These are phyloP conservation scores for Todiramphus chloris DNA, from an alignment of 2,113 vertebrate species.

Conservation along the genomic window DNA sequence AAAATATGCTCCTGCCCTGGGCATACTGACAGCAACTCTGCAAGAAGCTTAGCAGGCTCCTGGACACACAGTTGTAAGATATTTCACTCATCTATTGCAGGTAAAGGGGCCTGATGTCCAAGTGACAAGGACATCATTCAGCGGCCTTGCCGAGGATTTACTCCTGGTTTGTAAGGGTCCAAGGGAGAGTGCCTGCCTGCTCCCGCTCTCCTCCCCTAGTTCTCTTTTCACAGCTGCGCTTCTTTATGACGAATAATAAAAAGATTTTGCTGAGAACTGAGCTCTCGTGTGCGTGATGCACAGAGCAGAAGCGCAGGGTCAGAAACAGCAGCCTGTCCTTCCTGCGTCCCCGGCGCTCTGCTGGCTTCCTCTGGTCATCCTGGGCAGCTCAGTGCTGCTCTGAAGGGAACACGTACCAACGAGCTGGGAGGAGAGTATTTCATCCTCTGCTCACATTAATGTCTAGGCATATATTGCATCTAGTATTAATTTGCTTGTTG, in stretches of 20 bases:
- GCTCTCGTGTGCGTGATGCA: background rate
- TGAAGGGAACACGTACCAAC: background rate
- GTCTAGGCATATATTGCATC: constrained; percentile 50
- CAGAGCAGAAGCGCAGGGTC: background rate
- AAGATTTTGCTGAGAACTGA: constrained; percentile 41
- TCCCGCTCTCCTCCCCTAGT: background rate
- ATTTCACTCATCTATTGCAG: constrained; percentile 28
- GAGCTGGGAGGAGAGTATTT: constrained; percentile 40
- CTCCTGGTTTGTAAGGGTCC: background rate
- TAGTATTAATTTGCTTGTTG: constrained; percentile 66
- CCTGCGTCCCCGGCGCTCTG: background rate
- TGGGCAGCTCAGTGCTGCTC: background rate
- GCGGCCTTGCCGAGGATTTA: background rate
- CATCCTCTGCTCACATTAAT: constrained; percentile 28
- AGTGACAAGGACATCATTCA: background rate
- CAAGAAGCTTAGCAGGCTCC: background rate
- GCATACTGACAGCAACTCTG: constrained; percentile 39
- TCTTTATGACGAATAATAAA: constrained; percentile 47
- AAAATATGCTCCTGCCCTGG: constrained; percentile 29
- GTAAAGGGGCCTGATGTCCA: background rate
- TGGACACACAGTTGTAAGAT: background rate
- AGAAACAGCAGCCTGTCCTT: background rate
- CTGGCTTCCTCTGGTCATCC: background rate
- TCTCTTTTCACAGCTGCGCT: background rate
- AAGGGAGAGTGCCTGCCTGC: background rate